Percentiles rank a stretch among this genome's conserved stretches.
These are phyloP conservation scores for Drosophila sulfurigaster DNA, from an alignment of 1,140 invertebrate species.

Conservation along the genomic window DNA sequence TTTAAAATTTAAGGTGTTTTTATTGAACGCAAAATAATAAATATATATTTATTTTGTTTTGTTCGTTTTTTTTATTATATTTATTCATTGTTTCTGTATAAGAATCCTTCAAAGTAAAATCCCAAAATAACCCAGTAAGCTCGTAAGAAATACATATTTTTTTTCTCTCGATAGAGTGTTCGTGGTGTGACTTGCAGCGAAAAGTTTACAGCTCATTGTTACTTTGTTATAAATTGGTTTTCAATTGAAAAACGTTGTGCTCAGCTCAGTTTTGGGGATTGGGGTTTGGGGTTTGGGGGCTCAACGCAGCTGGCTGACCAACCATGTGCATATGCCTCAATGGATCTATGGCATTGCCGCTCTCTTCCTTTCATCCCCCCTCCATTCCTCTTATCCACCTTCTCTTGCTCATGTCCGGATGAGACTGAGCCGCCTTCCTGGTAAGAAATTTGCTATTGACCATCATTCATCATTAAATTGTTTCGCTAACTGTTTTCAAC, in stretches of 20 bases:
- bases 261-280: not conserved
- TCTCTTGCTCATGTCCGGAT: conserved; percentile 4
- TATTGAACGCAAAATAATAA: too few relatives aligned
- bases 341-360: conserved; percentile 20
- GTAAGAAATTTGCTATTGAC: conserved; percentile 66
- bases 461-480: conserved; percentile 83
- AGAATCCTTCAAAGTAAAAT: too few relatives aligned
- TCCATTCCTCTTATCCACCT: not conserved
- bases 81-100: too few relatives aligned
- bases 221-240: conserved; percentile 61
- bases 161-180: conserved; percentile 8
- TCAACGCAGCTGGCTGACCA: conserved; percentile 50
- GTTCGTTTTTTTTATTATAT: too few relatives aligned
- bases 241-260: conserved; percentile 55
- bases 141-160: too few relatives aligned
- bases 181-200: not conserved
- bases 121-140: too few relatives aligned
- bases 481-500: conserved; percentile 80
- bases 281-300: not conserved
- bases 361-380: not conserved
- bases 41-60: too few relatives aligned
- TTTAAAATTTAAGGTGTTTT: too few relatives aligned
- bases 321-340: conserved; percentile 57
- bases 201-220: not conserved
- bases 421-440: conserved; percentile 15